These are phyloP conservation scores for Callosobruchus maculatus DNA, from an alignment of 2,888 invertebrate species.

Conservation along the genomic window DNA sequence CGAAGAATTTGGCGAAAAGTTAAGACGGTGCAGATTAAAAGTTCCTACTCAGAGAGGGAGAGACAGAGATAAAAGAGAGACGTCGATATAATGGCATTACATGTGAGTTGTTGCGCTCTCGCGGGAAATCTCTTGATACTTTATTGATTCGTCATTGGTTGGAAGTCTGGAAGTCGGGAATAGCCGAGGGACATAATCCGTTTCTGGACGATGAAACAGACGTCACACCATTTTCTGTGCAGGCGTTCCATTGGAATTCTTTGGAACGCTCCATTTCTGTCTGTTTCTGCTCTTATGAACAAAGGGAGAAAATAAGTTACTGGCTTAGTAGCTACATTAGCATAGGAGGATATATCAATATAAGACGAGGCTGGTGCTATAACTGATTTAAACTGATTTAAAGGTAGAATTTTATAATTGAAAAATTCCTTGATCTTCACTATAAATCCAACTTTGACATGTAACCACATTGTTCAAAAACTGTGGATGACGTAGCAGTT, in stretches of 20 bases:
- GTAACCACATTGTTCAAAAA: too few relatives aligned
- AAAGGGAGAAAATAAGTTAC: too few relatives aligned
- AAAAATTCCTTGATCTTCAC: too few relatives aligned
- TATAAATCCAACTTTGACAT: too few relatives aligned
- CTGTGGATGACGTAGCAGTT: too few relatives aligned
- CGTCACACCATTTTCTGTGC: neutral
- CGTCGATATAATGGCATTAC: neutral
- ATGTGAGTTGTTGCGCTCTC: neutral
- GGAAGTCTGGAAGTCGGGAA: neutral
- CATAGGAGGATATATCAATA: too few relatives aligned
- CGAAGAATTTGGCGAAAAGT: neutral
- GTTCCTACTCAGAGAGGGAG: neutral
- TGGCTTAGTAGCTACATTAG: too few relatives aligned
- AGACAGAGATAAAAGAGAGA: neutral
- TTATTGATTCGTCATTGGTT: neutral
- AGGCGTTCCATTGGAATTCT: neutral
- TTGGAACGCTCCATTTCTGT: too few relatives aligned
- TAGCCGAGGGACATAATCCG: neutral
- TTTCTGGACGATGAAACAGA: neutral
- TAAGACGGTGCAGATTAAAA: neutral
- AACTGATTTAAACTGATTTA: too few relatives aligned
- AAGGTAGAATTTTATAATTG: too few relatives aligned
- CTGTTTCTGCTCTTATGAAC: too few relatives aligned
- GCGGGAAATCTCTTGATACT: neutral
- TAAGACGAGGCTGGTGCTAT: too few relatives aligned